These are phyloP conservation scores for Coenobita brevimanus DNA, from an alignment of 1,140 invertebrate species.

Conservation along the genomic window DNA sequence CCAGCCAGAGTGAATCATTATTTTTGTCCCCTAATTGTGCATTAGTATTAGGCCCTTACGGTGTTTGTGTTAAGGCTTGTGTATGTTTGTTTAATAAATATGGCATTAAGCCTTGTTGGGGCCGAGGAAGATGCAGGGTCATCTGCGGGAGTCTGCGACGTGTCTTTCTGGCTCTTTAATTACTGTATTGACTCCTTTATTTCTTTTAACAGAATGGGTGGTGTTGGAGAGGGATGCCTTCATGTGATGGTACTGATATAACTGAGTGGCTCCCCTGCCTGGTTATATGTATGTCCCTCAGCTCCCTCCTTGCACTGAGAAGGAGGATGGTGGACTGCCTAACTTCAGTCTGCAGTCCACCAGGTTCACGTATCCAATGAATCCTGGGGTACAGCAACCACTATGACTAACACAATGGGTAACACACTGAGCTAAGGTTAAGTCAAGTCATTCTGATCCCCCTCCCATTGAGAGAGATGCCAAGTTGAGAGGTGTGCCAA, in stretches of 20 bases:
- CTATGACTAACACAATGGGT: too few relatives aligned
- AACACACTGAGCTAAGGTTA: conserved; percentile 51
- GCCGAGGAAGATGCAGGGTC: background rate
- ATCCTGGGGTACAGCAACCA: too few relatives aligned
- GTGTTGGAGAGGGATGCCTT: too few relatives aligned
- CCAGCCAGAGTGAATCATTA: background rate
- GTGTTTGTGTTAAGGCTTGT: conserved; percentile 36
- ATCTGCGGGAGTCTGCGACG: conserved; percentile 43
- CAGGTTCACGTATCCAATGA: too few relatives aligned
- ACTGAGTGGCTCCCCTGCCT: too few relatives aligned
- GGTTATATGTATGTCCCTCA: too few relatives aligned
- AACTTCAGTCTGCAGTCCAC: too few relatives aligned
- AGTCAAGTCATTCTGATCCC: conserved; percentile 40
- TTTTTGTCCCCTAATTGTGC: background rate
- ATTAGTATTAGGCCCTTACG: background rate
- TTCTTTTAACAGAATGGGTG: background rate
- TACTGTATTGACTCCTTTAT: background rate
- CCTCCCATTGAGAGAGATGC: conserved; percentile 38
- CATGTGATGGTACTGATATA: too few relatives aligned
- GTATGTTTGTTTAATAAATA: conserved; percentile 54
- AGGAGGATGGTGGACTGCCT: too few relatives aligned
- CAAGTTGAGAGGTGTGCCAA: conserved; percentile 59
- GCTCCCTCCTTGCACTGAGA: too few relatives aligned
- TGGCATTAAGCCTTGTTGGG: conserved; percentile 40
- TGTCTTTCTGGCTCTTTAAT: conserved; percentile 33